A percentile compares a stretch with the other conserved stretches of the same genome.
Evolutionary conservation across 2,888 invertebrate genomes (phyloP).

Genomic region (Bugula neritina): DNA sequence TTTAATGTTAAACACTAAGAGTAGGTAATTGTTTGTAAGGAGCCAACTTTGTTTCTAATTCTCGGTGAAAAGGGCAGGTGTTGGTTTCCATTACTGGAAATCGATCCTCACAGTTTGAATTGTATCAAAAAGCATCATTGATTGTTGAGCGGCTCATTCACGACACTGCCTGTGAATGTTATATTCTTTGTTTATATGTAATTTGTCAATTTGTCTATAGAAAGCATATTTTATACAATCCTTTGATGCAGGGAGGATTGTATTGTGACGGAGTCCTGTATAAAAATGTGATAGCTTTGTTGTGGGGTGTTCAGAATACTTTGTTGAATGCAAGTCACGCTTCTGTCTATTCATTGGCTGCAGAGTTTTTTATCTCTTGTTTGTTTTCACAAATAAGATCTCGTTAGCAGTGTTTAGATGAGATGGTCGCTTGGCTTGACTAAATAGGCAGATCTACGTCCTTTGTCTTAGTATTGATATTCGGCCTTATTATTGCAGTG

Average conservation of each 20-base stretch:
- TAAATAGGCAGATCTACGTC: neutral
- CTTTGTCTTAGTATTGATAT: constrained; percentile 20
- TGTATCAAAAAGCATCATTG: neutral
- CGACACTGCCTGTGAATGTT: too few relatives aligned
- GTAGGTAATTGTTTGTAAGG: neutral
- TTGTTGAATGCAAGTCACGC: neutral
- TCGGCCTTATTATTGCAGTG: neutral
- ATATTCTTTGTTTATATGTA: too few relatives aligned
- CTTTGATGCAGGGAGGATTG: neutral
- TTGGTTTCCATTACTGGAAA: neutral
- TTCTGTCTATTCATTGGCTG: neutral
- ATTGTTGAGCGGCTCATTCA: neutral
- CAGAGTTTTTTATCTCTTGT: neutral
- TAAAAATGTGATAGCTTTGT: neutral
- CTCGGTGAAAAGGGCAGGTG: neutral
- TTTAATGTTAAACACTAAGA: neutral
- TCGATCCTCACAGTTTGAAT: neutral
- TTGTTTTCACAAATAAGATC: neutral
- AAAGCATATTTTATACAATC: too few relatives aligned
- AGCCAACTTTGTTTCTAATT: neutral
- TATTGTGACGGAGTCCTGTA: neutral
- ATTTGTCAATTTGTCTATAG: too few relatives aligned
- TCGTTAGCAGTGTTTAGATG: too few relatives aligned
- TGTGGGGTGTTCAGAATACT: neutral
- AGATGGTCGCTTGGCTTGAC: neutral